A percentile compares a stretch with the other conserved stretches of the same genome.
Evolutionary conservation across 2,113 vertebrate species (phyloP).

Genomic region (Chaetodon trifascialis): DNA sequence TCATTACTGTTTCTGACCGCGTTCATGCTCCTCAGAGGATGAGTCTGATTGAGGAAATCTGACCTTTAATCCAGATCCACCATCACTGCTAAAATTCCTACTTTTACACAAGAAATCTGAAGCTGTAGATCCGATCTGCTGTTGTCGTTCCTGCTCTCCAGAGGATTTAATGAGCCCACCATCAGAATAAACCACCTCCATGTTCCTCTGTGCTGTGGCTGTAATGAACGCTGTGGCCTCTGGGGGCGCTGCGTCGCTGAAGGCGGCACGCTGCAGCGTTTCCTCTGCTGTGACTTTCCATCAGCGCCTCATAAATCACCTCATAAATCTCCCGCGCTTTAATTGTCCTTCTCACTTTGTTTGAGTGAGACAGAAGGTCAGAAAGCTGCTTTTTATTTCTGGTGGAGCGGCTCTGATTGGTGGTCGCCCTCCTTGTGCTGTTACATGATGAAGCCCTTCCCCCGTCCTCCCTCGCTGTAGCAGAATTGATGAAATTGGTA

Average conservation of each 20-base stretch:
- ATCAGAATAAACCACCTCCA: neutral
- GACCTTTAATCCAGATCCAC: too few relatives aligned
- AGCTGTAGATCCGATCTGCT: neutral
- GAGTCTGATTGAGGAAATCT: too few relatives aligned
- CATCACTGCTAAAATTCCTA: too few relatives aligned
- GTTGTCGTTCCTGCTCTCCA: neutral
- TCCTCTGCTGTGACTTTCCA: slow-evolving; percentile 17
- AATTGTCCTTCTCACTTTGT: slow-evolving; percentile 64
- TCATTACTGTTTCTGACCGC: too few relatives aligned
- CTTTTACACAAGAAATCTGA: too few relatives aligned
- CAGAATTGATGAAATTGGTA: slow-evolving; percentile 72
- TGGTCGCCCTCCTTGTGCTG: neutral
- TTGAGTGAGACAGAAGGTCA: slow-evolving; percentile 53
- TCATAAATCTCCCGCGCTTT: slow-evolving; percentile 39
- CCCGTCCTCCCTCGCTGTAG: slow-evolving; percentile 22
- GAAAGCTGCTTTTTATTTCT: slow-evolving; percentile 21
- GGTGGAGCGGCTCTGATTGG: slow-evolving; percentile 31
- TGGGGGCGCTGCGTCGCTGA: neutral
- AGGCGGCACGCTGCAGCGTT: neutral
- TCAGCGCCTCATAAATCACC: slow-evolving; percentile 47
- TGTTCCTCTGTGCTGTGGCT: neutral
- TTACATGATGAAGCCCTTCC: neutral
- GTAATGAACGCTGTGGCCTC: neutral
- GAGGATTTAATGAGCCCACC: neutral
- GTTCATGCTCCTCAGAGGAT: too few relatives aligned